These are phyloP conservation scores for Paraplagusia blochii DNA, from an alignment of 2,113 vertebrate genomes.

Conservation along the genomic window DNA sequence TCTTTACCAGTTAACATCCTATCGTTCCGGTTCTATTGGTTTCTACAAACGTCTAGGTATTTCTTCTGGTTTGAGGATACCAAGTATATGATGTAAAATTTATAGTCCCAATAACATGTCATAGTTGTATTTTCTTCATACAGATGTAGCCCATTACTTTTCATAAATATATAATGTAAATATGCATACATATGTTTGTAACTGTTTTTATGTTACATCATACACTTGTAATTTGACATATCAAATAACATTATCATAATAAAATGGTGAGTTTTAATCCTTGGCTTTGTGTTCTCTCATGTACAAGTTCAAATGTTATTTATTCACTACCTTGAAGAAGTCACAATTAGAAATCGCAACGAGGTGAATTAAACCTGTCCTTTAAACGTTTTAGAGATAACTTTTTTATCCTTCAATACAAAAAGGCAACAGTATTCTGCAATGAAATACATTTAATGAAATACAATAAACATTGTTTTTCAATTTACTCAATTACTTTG, in stretches of 20 bases:
- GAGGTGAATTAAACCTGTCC: too few relatives aligned
- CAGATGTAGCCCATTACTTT: constrained; percentile 87
- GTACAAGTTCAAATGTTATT: too few relatives aligned
- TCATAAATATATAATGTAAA: constrained; percentile 93
- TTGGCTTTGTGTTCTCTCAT: constrained; percentile 27
- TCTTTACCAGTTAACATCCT: constrained; percentile 80
- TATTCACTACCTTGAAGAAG: too few relatives aligned
- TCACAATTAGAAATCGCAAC: too few relatives aligned
- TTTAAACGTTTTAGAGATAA: too few relatives aligned
- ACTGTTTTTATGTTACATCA: constrained; percentile 90
- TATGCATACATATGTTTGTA: constrained; percentile 93
- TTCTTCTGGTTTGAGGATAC: constrained; percentile 77
- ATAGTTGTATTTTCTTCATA: constrained; percentile 87
- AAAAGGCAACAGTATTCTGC: too few relatives aligned
- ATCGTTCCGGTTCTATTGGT: constrained; percentile 79
- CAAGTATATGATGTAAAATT: constrained; percentile 86
- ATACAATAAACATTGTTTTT: too few relatives aligned
- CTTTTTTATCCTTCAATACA: too few relatives aligned
- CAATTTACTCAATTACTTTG: too few relatives aligned
- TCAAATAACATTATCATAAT: constrained; percentile 89
- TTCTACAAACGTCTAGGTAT: constrained; percentile 72
- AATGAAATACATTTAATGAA: too few relatives aligned
- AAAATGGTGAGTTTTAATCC: constrained; percentile 86
- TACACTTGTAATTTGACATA: constrained; percentile 91
- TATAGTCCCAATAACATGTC: constrained; percentile 87